Evolutionary conservation across 2,797 vertebrate genomes (phyloP).

Genomic region (Poeciliopsis gracilis): DNA sequence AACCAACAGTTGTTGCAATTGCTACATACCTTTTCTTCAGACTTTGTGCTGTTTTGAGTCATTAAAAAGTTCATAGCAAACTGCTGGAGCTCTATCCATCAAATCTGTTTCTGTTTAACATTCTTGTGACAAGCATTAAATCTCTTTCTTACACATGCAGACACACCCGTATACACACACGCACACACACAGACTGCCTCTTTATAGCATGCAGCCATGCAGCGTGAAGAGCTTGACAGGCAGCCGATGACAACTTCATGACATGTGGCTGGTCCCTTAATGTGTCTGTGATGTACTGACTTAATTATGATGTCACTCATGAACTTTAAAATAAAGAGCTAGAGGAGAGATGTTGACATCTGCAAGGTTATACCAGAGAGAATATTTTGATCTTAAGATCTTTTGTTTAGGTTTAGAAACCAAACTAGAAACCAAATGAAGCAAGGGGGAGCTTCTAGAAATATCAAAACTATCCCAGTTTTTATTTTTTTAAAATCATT

Average conservation of each 20-base stretch:
- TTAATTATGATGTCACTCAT: conserved; percentile 73
- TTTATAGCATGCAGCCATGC: conserved; percentile 21
- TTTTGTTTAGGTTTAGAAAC: conserved; percentile 3
- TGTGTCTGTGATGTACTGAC: conserved; percentile 54
- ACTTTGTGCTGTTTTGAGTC: conserved; percentile 28
- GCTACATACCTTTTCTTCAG: not conserved
- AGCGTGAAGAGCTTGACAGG: conserved; percentile 41
- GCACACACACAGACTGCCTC: conserved; percentile 1
- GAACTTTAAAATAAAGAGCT: conserved; percentile 40
- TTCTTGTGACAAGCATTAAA: conserved; percentile 48
- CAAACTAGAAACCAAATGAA: not conserved
- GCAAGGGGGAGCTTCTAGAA: not conserved
- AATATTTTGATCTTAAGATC: conserved; percentile 29
- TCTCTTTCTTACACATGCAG: conserved; percentile 13
- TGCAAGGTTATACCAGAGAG: conserved; percentile 28
- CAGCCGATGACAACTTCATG: conserved; percentile 62
- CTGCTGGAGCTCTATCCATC: conserved; percentile 46
- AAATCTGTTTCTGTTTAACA: conserved; percentile 55
- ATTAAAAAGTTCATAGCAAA: conserved; percentile 52
- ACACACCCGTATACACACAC: not conserved
- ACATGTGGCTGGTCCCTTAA: conserved; percentile 60
- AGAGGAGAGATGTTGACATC: conserved; percentile 17
- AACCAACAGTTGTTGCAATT: not conserved
- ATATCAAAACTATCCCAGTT: not conserved
- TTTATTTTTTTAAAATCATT: not conserved